These are phyloP conservation scores for Maconellicoccus hirsutus DNA, from an alignment of 1,140 invertebrate species.

Conservation along the genomic window DNA sequence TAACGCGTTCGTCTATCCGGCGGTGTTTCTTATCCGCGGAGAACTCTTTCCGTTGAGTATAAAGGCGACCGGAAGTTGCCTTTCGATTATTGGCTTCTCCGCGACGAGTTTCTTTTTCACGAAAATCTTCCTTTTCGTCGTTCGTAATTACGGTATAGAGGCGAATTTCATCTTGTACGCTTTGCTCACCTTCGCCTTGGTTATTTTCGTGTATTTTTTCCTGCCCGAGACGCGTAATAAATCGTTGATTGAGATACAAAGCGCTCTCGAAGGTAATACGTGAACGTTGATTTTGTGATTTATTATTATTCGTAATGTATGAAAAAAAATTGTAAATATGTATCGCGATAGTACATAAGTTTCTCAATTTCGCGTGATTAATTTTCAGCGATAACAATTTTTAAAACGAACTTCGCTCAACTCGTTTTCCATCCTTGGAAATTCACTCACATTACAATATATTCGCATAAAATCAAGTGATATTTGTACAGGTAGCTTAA, in stretches of 20 bases:
- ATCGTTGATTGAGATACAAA: slow-evolving; percentile 59
- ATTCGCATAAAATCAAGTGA: too few species aligned
- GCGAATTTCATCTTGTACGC: slow-evolving; percentile 70
- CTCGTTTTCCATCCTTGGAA: too few species aligned
- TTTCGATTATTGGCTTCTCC: slow-evolving; percentile 36
- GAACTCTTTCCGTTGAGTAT: slow-evolving; percentile 50
- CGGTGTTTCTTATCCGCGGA: slow-evolving; percentile 44
- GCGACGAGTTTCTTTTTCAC: slow-evolving; percentile 55
- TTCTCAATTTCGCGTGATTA: too few species aligned
- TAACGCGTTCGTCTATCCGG: slow-evolving; percentile 41
- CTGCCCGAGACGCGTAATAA: slow-evolving; percentile 74
- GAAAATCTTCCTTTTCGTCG: slow-evolving; percentile 53
- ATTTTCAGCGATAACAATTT: too few species aligned
- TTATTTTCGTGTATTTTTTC: slow-evolving; percentile 44
- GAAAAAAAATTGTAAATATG: too few species aligned
- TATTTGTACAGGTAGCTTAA: too few species aligned
- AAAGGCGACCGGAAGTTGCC: slow-evolving; percentile 42
- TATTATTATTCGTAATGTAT: too few species aligned
- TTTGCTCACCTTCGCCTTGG: slow-evolving; percentile 48
- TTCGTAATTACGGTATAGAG: slow-evolving; percentile 46
- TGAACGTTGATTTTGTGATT: too few species aligned
- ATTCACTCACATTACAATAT: too few species aligned
- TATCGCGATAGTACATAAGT: too few species aligned
- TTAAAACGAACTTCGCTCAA: too few species aligned
- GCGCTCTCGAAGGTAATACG: slow-evolving; percentile 28